phyloP scores from a whole-genome alignment of 2,888 invertebrate genomes.

The Gari tellinella region DNA sequence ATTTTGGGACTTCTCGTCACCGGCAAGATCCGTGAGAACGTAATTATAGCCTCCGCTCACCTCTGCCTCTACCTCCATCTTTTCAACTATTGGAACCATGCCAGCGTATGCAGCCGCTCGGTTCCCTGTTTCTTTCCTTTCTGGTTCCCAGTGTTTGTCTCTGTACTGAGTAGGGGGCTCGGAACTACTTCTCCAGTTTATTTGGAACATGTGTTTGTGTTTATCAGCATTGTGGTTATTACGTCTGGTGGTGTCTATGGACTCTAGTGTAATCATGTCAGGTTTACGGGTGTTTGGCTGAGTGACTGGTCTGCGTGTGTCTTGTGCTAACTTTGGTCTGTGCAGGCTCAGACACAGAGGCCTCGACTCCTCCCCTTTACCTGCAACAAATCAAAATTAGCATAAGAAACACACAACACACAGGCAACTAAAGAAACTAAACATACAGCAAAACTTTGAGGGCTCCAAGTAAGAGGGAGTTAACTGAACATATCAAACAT shows the following conservation, averaged over 20 bases:
- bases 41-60: constrained; percentile 39
- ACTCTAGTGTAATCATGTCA: no score
- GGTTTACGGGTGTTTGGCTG: no score
- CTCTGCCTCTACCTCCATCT: constrained; percentile 8
- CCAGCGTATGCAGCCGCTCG: constrained; percentile 2
- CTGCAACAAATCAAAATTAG: constrained; percentile 45
- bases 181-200: constrained; percentile 34
- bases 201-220: neutral
- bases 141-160: neutral
- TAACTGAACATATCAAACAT: no score
- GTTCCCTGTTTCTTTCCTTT: neutral
- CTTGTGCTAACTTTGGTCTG: constrained; percentile 21
- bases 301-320: neutral
- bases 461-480: no score
- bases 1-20: constrained; percentile 13
- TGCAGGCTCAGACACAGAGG: constrained; percentile 34
- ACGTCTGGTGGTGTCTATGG: no score
- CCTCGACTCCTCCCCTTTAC: constrained; percentile 7
- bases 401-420: constrained; percentile 3
- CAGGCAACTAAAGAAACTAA: no score
- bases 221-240: neutral
- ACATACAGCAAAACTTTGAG: no score
- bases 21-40: constrained; percentile 36
- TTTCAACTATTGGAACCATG: constrained; percentile 2
- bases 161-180: constrained; percentile 15